Evolutionary conservation across 2,888 invertebrate genomes (phyloP), one percentile per base, ranked within the genome.

Genomic region (Beris chalybata): DNA sequence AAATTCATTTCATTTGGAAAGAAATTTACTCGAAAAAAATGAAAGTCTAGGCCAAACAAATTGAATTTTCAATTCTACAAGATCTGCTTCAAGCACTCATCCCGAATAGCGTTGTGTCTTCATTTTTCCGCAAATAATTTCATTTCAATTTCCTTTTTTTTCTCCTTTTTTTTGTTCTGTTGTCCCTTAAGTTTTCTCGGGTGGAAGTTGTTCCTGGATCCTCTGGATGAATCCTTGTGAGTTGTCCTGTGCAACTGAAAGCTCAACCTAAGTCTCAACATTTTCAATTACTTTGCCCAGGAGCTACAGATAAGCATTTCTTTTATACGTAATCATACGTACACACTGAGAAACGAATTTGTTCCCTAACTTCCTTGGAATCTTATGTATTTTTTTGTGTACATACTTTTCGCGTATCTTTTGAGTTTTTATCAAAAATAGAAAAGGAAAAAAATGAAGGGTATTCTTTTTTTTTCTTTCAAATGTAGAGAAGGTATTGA

Each of bases 211-310:
- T 59, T 50, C 54, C 53, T 67, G 45, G 52, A 57, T 64, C 56
- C 64, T 57, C 64, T 64, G 67, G 64, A 67, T 54, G 54, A 61
- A 43, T 61, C 59, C 61, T 55, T 54, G 48, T 59, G 48, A 67
- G 67, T 64, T 67, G 65, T 67, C 67, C 65, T 65, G 67, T 67
- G 67, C 57, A 64, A 58, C 53, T 66, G 63, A 68, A 65, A 61
- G 66, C 65, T 68, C 68, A 64, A 65, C 63, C 57, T 55, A 63
- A 61, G 68, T 61, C 65, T 57, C 56, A 68, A 63, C 63, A 65
- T 68, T 68, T 68, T 68, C 68, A 68, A 68, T 68, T 68, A 68
- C 68, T 68, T 68, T 68, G 58, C 56, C 68, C 64, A 66, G 65
- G 53, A 68, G 68, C 65, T 65, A 59, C 59, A 54, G 67, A 67